A percentile compares a stretch with the other conserved stretches of the same genome.
Conservation (phyloP, 2,113 vertebrate genomes). For the Rhinopomastus cyanomelas region DNA sequence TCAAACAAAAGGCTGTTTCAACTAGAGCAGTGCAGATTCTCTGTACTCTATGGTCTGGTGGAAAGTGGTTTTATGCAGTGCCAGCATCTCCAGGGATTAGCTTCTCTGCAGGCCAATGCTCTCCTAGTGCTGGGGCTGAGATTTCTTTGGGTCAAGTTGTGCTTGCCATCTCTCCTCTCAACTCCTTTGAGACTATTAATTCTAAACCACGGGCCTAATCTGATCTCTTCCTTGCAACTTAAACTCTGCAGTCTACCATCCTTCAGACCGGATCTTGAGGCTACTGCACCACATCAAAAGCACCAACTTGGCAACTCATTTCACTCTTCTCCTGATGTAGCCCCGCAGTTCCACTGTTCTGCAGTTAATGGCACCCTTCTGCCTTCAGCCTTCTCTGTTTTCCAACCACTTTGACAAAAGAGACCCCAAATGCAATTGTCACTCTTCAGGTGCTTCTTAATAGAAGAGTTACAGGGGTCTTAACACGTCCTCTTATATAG, state of each 20-base stretch:
- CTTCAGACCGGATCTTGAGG: neutral
- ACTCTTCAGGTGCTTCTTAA: neutral
- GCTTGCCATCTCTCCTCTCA: neutral
- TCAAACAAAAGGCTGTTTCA: constrained; percentile 23
- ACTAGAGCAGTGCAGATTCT: neutral
- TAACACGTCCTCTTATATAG: neutral
- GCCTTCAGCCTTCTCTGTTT: neutral
- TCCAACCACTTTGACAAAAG: neutral
- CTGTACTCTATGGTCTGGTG: neutral
- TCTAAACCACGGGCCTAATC: neutral
- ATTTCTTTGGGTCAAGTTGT: neutral
- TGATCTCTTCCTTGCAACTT: neutral
- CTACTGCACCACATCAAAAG: neutral
- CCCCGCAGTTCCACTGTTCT: neutral
- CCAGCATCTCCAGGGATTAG: constrained; percentile 18
- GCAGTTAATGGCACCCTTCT: neutral
- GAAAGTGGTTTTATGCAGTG: constrained; percentile 18
- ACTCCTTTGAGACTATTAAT: neutral
- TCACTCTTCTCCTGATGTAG: neutral
- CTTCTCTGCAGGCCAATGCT: neutral
- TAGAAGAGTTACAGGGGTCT: neutral
- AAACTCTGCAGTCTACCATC: neutral
- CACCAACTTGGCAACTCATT: neutral
- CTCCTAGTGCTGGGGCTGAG: neutral
- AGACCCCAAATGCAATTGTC: neutral